Evolutionary conservation across 2,888 invertebrate genomes (phyloP).

Genomic region (Chymomyza amoena): DNA sequence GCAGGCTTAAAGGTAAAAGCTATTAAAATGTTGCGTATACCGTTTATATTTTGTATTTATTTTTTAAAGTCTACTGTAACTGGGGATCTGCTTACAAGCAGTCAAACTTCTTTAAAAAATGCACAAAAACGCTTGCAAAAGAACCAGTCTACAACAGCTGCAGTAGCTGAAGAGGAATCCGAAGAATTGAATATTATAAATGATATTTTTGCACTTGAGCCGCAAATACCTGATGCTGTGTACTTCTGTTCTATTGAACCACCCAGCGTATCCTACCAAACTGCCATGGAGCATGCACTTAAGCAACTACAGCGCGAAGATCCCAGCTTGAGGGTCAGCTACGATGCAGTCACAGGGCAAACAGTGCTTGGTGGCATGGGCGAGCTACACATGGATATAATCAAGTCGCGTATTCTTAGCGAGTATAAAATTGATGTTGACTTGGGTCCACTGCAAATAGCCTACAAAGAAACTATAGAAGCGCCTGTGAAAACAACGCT

Average conservation of each 20-base stretch:
- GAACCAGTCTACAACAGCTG: not conserved
- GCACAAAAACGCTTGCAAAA: constrained; percentile 80
- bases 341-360: constrained; percentile 91
- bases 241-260: constrained; percentile 98
- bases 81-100: constrained; percentile 87
- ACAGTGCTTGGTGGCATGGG: constrained; percentile 96
- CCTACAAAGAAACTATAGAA: constrained; percentile 89
- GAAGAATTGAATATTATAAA: constrained; percentile 43
- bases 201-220: constrained; percentile 79
- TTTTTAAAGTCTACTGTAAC: constrained; percentile 82
- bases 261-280: constrained; percentile 87
- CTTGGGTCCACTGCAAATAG: constrained; percentile 93
- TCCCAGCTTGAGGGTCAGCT: constrained; percentile 89
- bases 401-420: constrained; percentile 90
- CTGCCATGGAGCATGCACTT: constrained; percentile 88
- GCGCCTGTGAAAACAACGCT: constrained; percentile 57
- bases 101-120: constrained; percentile 80
- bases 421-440: constrained; percentile 96
- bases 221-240: constrained; percentile 93
- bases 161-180: constrained; percentile 64
- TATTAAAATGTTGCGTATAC: not conserved
- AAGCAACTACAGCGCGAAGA: constrained; percentile 91
- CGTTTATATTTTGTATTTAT: not conserved
- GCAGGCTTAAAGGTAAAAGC: constrained; percentile 89
- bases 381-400: constrained; percentile 96